Evolutionary conservation across 2,113 vertebrate species (phyloP).

Genomic region (Pelecanoides urinatrix): DNA sequence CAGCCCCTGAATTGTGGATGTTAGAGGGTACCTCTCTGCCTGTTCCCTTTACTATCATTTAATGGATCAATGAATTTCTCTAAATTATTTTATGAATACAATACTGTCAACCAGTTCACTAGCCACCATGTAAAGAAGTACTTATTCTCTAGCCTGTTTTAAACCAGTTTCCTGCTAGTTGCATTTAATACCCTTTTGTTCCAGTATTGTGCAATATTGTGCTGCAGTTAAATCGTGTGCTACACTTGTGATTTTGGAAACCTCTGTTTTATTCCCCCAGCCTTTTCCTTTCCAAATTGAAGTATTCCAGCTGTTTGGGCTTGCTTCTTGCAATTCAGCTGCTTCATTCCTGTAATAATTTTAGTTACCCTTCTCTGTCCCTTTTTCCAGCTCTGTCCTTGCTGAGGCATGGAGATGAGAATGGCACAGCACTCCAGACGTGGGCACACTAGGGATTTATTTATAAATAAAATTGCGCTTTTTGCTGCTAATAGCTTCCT

Average conservation of each 20-base stretch:
- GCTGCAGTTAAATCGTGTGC: background rate
- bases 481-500: background rate
- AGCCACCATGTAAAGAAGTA: background rate
- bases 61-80: background rate
- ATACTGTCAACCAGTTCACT: background rate
- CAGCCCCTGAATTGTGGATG: background rate
- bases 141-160: background rate
- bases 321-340: background rate
- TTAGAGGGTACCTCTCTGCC: background rate
- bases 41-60: background rate
- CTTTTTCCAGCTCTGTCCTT: background rate
- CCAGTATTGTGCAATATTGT: background rate
- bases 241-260: background rate
- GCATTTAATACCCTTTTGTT: background rate
- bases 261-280: background rate
- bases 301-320: background rate
- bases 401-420: background rate
- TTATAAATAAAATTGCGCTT: background rate
- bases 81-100: background rate
- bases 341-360: background rate
- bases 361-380: background rate
- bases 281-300: background rate
- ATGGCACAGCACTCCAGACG: background rate
- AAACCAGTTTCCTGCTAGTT: background rate
- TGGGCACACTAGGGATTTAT: background rate